phyloP scores from a whole-genome alignment of 2,888 invertebrate species.

The Tupiocoris notatus region DNA sequence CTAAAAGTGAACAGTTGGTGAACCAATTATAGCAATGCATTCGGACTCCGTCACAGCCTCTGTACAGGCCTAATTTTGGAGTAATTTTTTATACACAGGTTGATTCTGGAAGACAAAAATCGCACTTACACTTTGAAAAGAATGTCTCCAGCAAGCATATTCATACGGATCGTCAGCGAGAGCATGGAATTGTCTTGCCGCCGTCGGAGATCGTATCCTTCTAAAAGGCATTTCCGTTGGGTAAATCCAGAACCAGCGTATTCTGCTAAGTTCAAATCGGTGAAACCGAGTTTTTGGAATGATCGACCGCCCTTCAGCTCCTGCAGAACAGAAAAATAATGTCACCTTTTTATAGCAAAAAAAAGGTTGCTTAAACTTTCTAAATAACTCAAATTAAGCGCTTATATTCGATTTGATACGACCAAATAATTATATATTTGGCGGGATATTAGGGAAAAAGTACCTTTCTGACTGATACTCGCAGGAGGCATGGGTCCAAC shows the following conservation, averaged over 20 bases:
- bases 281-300: constrained; percentile 95
- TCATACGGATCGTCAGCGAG: constrained; percentile 85
- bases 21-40: too few species aligned
- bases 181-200: constrained; percentile 96
- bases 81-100: too few species aligned
- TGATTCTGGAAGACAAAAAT: neutral
- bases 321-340: constrained; percentile 53
- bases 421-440: too few species aligned
- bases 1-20: too few species aligned
- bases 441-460: too few species aligned
- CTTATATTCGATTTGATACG: too few species aligned
- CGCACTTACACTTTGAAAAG: constrained; percentile 92
- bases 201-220: constrained; percentile 90
- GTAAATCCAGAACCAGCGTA: constrained; percentile 90
- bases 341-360: too few species aligned
- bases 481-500: constrained; percentile 86
- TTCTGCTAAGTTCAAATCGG: constrained; percentile 94
- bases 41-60: too few species aligned
- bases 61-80: too few species aligned
- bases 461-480: constrained; percentile 93
- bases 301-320: constrained; percentile 76
- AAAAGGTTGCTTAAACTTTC: too few species aligned
- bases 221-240: constrained; percentile 82
- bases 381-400: too few species aligned
- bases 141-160: constrained; percentile 93